Base-by-base conservation (phyloP, 2,888 invertebrate species). In the Scrobipalpa atriplicella region DNA sequence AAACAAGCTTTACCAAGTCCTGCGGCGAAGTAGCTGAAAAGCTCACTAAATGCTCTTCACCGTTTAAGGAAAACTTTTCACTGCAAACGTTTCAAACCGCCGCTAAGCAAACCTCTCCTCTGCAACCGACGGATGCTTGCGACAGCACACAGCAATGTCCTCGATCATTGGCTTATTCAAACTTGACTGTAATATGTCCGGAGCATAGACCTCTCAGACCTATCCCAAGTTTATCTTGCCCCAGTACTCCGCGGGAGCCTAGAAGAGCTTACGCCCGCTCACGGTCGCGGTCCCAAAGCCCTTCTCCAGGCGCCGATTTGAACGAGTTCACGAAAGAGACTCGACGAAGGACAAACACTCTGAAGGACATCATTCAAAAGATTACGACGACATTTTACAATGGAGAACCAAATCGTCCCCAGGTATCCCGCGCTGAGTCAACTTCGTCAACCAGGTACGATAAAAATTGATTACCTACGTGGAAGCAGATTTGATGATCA, bases 291-390 rank as follows among this genome's bases (percentile, higher is more conserved):
- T 60, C 60, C 8, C 60, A 18, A 6, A 60, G 58, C n/a, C 16
- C 58, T 29, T n/a, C 11, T 13, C 38, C 60, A 1, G 16, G 60
- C 0, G n/a, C 6, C 7, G 60, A 60, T 6, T 11, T 38, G 9
- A 60, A 0, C 2, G 7, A 8, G 39, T n/a, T n/a, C n/a, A n/a
- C n/a, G n/a, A n/a, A n/a, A n/a, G 38, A 16, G 10, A 13, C 29
- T 16, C 29, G 9, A 13, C 43, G 43, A 43, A 47, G 11, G n/a
- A 29, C 51, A 8, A 16, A 51, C 5, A 63, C 52, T 51, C 3
- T 63, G 16, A 63, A 38, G 13, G 52, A 63, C 11, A 19, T 63
- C 18, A 18, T 52, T 16, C 19, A 38, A 36, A 63, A 52, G 16
- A 63, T 38, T 9, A 38, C 63, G 1, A 52, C 63, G 11, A 36